Evolutionary conservation across 1,140 invertebrate genomes (phyloP).

Genomic region (Lordiphosa clarofinis): DNA sequence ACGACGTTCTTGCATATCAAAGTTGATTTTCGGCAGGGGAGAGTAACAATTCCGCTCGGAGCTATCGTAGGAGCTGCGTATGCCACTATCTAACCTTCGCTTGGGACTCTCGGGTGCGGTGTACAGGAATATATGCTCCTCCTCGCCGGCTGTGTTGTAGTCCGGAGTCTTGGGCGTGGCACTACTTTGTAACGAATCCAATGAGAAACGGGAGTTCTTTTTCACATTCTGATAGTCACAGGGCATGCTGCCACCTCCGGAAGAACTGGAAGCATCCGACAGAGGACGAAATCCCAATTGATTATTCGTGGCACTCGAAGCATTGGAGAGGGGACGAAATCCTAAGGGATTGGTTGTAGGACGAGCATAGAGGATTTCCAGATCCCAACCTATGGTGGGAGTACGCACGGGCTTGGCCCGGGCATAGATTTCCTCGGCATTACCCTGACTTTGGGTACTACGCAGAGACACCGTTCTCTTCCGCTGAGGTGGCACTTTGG

Average conservation of each 20-base stretch:
- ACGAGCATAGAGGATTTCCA: conserved; percentile 71
- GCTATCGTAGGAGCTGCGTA: conserved; percentile 66
- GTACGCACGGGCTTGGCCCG: conserved; percentile 67
- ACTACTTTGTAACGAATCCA: conserved; percentile 74
- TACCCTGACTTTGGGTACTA: conserved; percentile 60
- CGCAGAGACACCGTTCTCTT: conserved; percentile 63
- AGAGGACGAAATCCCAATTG: conserved; percentile 56
- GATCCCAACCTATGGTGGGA: conserved; percentile 58
- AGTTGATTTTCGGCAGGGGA: conserved; percentile 45
- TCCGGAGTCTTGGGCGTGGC: conserved; percentile 75
- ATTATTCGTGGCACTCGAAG: conserved; percentile 40
- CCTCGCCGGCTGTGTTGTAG: conserved; percentile 70
- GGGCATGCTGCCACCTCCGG: conserved; percentile 67
- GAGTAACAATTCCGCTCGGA: conserved; percentile 69
- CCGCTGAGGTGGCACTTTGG: conserved; percentile 8
- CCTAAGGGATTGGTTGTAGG: conserved; percentile 22
- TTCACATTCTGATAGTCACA: conserved; percentile 72
- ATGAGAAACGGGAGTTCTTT: conserved; percentile 73
- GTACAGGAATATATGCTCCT: conserved; percentile 76
- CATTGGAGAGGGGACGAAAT: conserved; percentile 70
- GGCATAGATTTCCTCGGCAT: conserved; percentile 62
- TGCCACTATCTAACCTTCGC: conserved; percentile 56
- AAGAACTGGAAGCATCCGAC: conserved; percentile 70
- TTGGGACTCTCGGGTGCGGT: conserved; percentile 73
- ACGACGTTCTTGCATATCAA: conserved; percentile 63